phyloP scores from a whole-genome alignment of 92 coral and sea anemone species.

The Blastomussa wellsi region DNA sequence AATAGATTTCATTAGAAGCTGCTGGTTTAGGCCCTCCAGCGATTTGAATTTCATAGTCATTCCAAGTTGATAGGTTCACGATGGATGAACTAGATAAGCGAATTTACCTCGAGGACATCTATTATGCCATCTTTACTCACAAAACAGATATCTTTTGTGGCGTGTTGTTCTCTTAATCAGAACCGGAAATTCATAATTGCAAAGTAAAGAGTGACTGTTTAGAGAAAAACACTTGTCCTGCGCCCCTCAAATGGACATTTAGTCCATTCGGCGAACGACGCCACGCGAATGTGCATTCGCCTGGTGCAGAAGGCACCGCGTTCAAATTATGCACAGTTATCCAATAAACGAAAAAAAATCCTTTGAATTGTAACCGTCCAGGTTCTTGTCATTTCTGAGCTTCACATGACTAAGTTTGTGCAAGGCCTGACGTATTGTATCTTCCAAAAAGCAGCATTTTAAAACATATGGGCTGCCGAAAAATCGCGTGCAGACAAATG shows the following conservation, averaged over 20 bases:
- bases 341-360: neutral
- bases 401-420: neutral
- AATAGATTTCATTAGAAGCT: neutral
- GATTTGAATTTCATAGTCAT: slow-evolving; percentile 13
- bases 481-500: neutral
- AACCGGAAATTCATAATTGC: slow-evolving; percentile 49
- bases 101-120: slow-evolving; percentile 23
- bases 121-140: slow-evolving; percentile 36
- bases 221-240: slow-evolving; percentile 2
- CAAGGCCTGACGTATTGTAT: neutral
- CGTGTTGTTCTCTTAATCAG: slow-evolving; percentile 51
- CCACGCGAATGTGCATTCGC: neutral
- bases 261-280: neutral
- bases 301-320: neutral
- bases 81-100: slow-evolving; percentile 20
- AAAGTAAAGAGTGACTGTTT: slow-evolving; percentile 53
- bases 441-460: neutral
- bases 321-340: neutral
- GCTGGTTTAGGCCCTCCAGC: slow-evolving; percentile 12
- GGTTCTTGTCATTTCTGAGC: neutral
- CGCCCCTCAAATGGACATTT: slow-evolving; percentile 17
- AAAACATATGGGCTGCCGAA: slow-evolving; percentile 8
- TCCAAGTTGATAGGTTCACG: slow-evolving; percentile 16
- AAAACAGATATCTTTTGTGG: slow-evolving; percentile 49
- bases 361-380: neutral